Percentiles rank a stretch among this genome's conserved stretches.
These are phyloP conservation scores for Baryphthengus martii DNA, from an alignment of 2,113 vertebrate genomes.

Conservation along the genomic window DNA sequence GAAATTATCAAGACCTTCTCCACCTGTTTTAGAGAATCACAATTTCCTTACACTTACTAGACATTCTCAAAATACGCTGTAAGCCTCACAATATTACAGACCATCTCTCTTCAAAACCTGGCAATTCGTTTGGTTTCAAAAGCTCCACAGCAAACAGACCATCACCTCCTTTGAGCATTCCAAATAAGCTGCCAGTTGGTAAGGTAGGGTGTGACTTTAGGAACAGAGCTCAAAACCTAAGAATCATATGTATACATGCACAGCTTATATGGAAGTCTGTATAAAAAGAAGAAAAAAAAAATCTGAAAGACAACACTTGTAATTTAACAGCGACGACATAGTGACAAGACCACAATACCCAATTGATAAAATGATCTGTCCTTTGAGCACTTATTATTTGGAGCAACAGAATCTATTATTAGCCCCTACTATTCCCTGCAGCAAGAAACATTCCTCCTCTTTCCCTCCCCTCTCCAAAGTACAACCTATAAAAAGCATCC, in stretches of 20 bases:
- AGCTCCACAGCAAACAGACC: neutral
- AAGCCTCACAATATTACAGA: neutral
- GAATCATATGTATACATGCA: neutral
- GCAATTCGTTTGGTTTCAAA: neutral
- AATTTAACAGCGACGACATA: neutral
- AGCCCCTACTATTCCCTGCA: neutral
- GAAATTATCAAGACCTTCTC: neutral
- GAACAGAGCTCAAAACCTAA: neutral
- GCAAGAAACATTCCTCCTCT: neutral
- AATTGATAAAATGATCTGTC: neutral
- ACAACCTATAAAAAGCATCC: neutral
- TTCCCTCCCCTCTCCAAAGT: neutral
- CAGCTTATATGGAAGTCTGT: neutral
- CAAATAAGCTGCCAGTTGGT: neutral
- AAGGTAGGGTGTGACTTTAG: neutral
- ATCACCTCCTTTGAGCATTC: neutral
- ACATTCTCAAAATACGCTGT: neutral
- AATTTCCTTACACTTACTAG: neutral
- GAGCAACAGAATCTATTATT: neutral
- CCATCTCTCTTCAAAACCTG: neutral
- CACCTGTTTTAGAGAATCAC: neutral
- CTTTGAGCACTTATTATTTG: neutral
- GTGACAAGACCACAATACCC: neutral
- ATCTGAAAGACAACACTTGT: neutral
- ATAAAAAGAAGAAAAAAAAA: neutral